Evolutionary conservation across 2,113 vertebrate genomes (phyloP), one percentile per base, ranked within the genome.

Genomic region (Dendropsophus ebraccatus): DNA sequence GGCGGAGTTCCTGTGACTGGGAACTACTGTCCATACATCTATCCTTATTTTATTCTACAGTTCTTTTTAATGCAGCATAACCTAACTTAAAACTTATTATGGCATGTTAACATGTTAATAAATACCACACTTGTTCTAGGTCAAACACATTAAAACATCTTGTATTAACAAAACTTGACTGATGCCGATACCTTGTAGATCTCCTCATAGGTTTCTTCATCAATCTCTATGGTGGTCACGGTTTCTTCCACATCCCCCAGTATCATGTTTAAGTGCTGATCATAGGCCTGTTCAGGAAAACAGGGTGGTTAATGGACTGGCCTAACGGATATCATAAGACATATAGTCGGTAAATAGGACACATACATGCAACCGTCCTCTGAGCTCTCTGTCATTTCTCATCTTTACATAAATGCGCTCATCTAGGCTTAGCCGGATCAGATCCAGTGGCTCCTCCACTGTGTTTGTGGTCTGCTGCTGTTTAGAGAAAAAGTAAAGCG

Each of bases 181-280:
- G 4, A 25, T 28, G 14, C n/a, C n/a, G 28, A 58, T 92, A 99
- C 98, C 95, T 99, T 99, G 89, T 99, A 99, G 47, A 99, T 97
- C 83, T 99, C 98, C 89, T 99, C 98, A 32, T 99, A 99, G 0
- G 98, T 99, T 91, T 99, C 98, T 90, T 99, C 98, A 54, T 99
- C 98, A 10, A 99, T 99, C 90, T 99, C 98, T 92, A 99, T 97
- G 2, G 98, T 99, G 17, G 98, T 99, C 85, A 99, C 98, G 0
- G 98, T 99, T 92, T 99, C 98, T 91, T 99, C 98, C 67, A 99
- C 98, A 58, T 99, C 98, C 4, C 98, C 98, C 87, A 99, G 90
- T 88, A 99, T 99, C 98, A 99, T 99, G 92, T 99, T 99, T 91
- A 99, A 94, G 88, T 99, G 98, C 85, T 99, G 98, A 91, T 99